These are phyloP conservation scores for Trachops cirrhosus DNA, from an alignment of 2,797 vertebrate genomes.

Conservation along the genomic window DNA sequence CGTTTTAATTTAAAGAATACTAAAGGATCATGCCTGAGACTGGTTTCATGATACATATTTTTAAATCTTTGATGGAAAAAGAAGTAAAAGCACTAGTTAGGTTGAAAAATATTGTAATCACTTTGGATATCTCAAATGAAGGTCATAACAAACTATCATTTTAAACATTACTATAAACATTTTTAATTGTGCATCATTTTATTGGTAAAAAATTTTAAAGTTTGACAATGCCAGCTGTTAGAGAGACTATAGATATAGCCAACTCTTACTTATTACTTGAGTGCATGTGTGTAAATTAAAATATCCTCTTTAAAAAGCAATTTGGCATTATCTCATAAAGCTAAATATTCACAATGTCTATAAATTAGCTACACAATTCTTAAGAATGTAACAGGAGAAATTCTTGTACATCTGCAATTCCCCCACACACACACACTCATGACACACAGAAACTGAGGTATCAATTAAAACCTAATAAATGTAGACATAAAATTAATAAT, in stretches of 20 bases:
- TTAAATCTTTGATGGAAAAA: background rate
- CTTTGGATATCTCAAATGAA: background rate
- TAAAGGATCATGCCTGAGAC: background rate
- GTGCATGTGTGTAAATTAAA: background rate
- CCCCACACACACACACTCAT: background rate
- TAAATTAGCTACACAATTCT: background rate
- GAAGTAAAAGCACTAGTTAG: background rate
- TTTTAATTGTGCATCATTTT: background rate
- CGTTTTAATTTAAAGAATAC: background rate
- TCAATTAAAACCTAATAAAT: background rate
- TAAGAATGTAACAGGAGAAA: background rate
- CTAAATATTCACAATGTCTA: background rate
- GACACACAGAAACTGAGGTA: background rate
- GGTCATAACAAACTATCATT: background rate
- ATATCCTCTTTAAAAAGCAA: background rate
- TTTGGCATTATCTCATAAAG: background rate
- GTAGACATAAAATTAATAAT: background rate
- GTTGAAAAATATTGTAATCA: background rate
- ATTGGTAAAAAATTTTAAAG: background rate
- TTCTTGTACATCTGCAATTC: background rate
- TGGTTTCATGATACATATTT: background rate
- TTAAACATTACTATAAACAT: background rate
- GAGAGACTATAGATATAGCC: background rate
- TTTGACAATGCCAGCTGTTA: background rate
- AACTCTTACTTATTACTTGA: background rate